phyloP scores from a whole-genome alignment of 1,140 invertebrate genomes.

The Limonius californicus region DNA sequence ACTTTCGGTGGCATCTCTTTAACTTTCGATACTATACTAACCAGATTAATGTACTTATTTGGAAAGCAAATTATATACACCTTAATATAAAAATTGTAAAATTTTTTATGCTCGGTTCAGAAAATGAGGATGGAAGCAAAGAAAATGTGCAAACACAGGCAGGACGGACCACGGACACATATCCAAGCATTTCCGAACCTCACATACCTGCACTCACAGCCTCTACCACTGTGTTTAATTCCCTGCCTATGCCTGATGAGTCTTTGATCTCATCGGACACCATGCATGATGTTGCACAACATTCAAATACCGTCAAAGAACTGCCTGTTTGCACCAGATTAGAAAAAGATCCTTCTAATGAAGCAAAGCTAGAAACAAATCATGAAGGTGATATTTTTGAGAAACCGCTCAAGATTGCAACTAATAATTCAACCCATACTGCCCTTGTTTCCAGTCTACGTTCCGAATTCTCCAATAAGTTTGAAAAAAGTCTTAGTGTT shows the following conservation, averaged over 20 bases:
- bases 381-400: constrained; percentile 23
- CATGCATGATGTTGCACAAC: constrained; percentile 24
- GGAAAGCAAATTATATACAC: constrained; percentile 33
- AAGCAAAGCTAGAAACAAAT: constrained; percentile 22
- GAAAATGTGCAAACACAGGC: constrained; percentile 46
- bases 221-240: constrained; percentile 40
- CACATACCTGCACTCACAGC: constrained; percentile 41
- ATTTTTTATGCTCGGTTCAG: constrained; percentile 46
- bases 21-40: constrained; percentile 33
- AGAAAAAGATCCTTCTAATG: neutral
- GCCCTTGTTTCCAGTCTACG: constrained; percentile 32
- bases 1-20: constrained; percentile 32
- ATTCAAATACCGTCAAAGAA: constrained; percentile 16
- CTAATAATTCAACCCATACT: constrained; percentile 28
- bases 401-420: constrained; percentile 27
- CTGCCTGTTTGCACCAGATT: neutral
- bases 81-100: constrained; percentile 39
- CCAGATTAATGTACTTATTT: constrained; percentile 35
- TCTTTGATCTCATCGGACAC: constrained; percentile 17
- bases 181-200: constrained; percentile 40
- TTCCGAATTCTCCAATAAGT: constrained; percentile 34
- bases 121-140: constrained; percentile 42
- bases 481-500: constrained; percentile 25
- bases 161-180: constrained; percentile 46
- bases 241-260: constrained; percentile 30